Base-by-base conservation (phyloP, 2,888 invertebrate species). In the Harmothoe impar region DNA sequence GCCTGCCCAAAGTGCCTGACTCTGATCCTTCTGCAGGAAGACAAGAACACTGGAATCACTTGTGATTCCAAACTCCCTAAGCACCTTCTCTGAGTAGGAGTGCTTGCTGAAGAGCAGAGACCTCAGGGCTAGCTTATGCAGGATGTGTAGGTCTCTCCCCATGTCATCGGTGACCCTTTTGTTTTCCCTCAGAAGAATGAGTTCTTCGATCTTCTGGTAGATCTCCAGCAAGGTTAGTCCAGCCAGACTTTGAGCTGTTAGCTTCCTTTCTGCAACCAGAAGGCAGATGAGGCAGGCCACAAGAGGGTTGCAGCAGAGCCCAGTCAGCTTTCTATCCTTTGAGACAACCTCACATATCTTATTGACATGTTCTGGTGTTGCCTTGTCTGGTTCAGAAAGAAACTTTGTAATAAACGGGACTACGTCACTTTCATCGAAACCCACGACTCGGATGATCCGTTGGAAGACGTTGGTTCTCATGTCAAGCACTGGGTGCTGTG, bases 301-400 rank as follows among this genome's bases (percentile, higher is more conserved):
- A n/a, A 62, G 62, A 62, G 62, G 23, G 62, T 62, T 62, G n/a
- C 62, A 62, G 62, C 62, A 62, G 20, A 62, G 62, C 5, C 62
- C 62, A 1, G 15, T 62, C 62, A 62, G 23, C n/a, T 62, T 62
- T n/a, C 5, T 3, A n/a, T n/a, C n/a, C n/a, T 62, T 62, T 20
- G 62, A 62, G n/a, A 62, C 62, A 20, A 20, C n/a, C 15, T 62
- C 62, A 62, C 62, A 62, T n/a, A 62, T 62, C n/a, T 20, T 5
- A n/a, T 15, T 62, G n/a, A 20, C 62, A 62, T 62, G 15, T n/a
- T 20, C 20, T 20, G n/a, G 62, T 62, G 1, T 5, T n/a, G 20
- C 10, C 3, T 62, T n/a, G 20, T 3, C n/a, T n/a, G n/a, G 10
- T 62, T 20, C 20, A 62, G 62, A 62, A 62, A 62, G 62, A n/a